A percentile compares a stretch with the other conserved stretches of the same genome.
Evolutionary conservation across 1,140 invertebrate species (phyloP).

Genomic region (Lepidostoma basale): DNA sequence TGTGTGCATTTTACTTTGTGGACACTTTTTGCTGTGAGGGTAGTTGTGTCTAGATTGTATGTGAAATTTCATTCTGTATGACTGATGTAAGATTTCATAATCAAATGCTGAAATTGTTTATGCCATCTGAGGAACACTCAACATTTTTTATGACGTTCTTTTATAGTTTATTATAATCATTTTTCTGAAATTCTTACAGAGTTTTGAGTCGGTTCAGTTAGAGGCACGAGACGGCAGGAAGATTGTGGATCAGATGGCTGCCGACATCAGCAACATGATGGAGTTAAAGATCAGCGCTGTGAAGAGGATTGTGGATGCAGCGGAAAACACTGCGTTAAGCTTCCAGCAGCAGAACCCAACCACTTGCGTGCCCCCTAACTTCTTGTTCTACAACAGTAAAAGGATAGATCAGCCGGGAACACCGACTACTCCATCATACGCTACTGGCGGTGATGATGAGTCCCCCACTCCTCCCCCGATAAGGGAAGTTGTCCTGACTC

Average conservation of each 20-base stretch:
- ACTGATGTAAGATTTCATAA: too few species aligned
- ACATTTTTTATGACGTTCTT: too few species aligned
- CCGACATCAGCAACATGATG: conserved; percentile 82
- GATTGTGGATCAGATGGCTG: conserved; percentile 76
- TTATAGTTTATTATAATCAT: too few species aligned
- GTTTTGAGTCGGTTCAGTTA: conserved; percentile 75
- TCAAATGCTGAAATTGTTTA: too few species aligned
- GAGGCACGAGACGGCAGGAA: conserved; percentile 71
- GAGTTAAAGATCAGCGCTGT: conserved; percentile 83
- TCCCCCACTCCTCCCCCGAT: conserved; percentile 60
- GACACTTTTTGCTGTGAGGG: too few species aligned
- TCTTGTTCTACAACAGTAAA: conserved; percentile 76
- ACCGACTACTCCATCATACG: conserved; percentile 57
- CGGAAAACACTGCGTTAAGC: conserved; percentile 73
- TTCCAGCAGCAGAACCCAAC: conserved; percentile 55
- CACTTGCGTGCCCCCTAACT: conserved; percentile 67
- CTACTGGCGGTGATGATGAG: conserved; percentile 60
- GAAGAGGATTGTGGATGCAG: conserved; percentile 81
- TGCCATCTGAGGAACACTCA: too few species aligned
- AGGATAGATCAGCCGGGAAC: conserved; percentile 64
- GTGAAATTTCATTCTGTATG: too few species aligned
- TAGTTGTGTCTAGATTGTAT: too few species aligned
- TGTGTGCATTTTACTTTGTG: too few species aligned
- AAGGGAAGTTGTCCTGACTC: conserved; percentile 64
- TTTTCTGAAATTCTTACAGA: conserved; percentile 59